Base-by-base conservation (phyloP, 1,140 invertebrate genomes). In the Diplogasteroides magnus region DNA sequence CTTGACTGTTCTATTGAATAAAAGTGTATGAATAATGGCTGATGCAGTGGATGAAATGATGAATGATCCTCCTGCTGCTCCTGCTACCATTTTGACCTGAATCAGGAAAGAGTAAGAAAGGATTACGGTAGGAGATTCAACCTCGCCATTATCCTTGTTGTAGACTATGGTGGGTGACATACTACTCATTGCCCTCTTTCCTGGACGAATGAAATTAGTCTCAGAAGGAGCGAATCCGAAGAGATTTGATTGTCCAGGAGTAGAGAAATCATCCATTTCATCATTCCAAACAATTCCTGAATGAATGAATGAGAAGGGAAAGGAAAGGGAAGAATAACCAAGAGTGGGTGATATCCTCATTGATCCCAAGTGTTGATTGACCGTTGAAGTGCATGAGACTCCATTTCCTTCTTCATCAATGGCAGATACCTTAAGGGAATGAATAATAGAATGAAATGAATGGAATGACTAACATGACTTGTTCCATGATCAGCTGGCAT, bases 221-320 rank as follows among this genome's bases (percentile, higher is more conserved):
- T 87, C 88, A 72, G 82, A 77, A 0, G 89, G 88, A 13, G 90
- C 89, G 57, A 97, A 67, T 0, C 73, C 73, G 26, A 74, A 74
- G 14, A 61, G 56, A 37, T 74, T 74, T 19, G 58, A 56, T 23
- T 64, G 31, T 62, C 88, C 88, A 0, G 91, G 88, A 1, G 89
- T 87, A 0, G 91, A 90, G 84, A 98, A 97, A 82, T 97, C 94
- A 81, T 95, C 91, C 28, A 29, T 96, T 58, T 89, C 90, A 81
- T 90, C 89, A 84, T 97, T 98, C 74, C 94, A 87, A 2, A 97
- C 85, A 57, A 98, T 93, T 27, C n/a, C n/a, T n/a, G n/a, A n/a
- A n/a, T n/a, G n/a, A n/a, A n/a, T n/a, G n/a, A n/a, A n/a, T n/a
- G n/a, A n/a, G n/a, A n/a, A n/a, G n/a, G n/a, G n/a, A n/a, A n/a